Evolutionary conservation across 2,888 invertebrate genomes (phyloP), one percentile per base, ranked within the genome.

Genomic region (Trypoxylon attenuatum): DNA sequence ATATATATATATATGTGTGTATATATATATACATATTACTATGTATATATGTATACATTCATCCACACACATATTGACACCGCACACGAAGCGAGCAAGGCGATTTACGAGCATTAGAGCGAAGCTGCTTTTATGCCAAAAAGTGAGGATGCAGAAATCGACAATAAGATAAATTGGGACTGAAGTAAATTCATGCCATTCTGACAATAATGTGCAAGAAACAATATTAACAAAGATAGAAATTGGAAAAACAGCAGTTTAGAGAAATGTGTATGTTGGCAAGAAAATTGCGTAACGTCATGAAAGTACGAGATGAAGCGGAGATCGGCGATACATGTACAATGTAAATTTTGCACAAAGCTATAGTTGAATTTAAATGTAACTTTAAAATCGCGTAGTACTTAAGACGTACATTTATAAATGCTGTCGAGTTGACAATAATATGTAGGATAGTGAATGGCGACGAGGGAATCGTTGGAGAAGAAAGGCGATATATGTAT

Each of bases 401-500:
- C n/a, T 47, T 72, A 73, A 54, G 59, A 38, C n/a, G 67, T 61
- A 23, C 71, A 73, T 78, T 76, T 74, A 77, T 82, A 79, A 81
- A 84, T 86, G 86, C 87, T 86, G 87, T 87, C 82, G 79, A 81
- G 75, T 84, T 81, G 86, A 87, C 87, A 87, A 86, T 87, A 87
- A 87, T 74, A 77, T 66, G 76, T 82, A 82, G 74, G 61, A 63
- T 82, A 82, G 77, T 66, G 62, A 76, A 70, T 52, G 68, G n/a
- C 10, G 33, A 75, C 60, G 60, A 73, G 54, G 64, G 25, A 49
- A 62, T 60, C 59, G 60, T 38, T 64, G 15, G 58, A 21, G 15
- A n/a, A 10, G 52, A 33, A 15, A 8, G 22, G 33, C 16, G 50
- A 60, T 33, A 33, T 10, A 33, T 33, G 10, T 33, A 58, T n/a